Base-by-base conservation (phyloP, 1,140 invertebrate species). In the Drosophila takahashii region DNA sequence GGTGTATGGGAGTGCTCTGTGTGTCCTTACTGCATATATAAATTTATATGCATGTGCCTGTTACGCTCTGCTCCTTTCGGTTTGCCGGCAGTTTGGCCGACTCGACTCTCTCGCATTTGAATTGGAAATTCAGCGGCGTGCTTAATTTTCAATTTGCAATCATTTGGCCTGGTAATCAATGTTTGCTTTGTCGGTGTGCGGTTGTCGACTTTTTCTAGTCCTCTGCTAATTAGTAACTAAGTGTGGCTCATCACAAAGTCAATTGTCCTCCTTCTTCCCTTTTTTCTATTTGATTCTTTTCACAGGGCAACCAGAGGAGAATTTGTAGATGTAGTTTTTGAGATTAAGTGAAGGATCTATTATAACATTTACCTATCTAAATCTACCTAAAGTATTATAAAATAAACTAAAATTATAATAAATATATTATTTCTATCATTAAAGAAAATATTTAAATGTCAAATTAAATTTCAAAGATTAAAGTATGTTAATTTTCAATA, bases 101-200 rank as follows among this genome's bases (percentile, higher is more conserved):
- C 36, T 66, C 51, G 59, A 29, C 36, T 66, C 59, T 50, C 54
- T 70, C 51, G 42, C 50, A 89, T 89, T 89, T 89, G 84, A 89
- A 89, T 89, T 89, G 84, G 84, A 84, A 80, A 89, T 89, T 79
- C 47, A 65, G 65, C 79, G 65, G 65, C 67, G 75, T 61, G 84
- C 67, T 87, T 84, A 89, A 87, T 87, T 86, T 87, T 87, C 83
- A 86, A 86, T 87, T 89, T 87, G 83, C 79, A 89, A 89, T 87
- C 83, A 87, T 87, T 83, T 73, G 54, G 59, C 52, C 45, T 73
- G 72, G 61, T 84, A 84, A 83, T 83, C 80, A 83, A 83, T 85
- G 66, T 76, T 53, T 75, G 54, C 70, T 71, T 50, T 79, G 52
- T 77, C 62, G 48, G 41, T 39, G 48, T 53, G 77, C 44, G 50